These are phyloP conservation scores for Halisarca cf. caerulea DNA, from an alignment of 37 sponge, comb jelly and placozoan genomes.

Conservation along the genomic window DNA sequence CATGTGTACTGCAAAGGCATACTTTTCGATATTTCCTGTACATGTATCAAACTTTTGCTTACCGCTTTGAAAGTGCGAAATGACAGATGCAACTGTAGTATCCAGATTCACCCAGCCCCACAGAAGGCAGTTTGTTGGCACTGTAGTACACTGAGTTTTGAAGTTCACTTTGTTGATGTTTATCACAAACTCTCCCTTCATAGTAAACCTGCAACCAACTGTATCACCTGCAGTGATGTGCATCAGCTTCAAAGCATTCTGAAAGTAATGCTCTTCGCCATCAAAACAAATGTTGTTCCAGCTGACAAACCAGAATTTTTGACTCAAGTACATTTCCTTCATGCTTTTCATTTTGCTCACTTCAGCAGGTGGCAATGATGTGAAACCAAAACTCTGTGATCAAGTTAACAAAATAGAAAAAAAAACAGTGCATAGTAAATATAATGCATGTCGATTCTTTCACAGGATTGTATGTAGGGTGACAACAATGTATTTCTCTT, in stretches of 20 bases:
- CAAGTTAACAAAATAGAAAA: background rate
- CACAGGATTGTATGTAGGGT: too few species aligned
- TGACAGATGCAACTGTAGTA: background rate
- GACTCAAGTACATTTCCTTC: background rate
- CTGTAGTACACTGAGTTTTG: too few species aligned
- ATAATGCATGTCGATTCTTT: too few species aligned
- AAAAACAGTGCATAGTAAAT: too few species aligned
- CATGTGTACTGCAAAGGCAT: too few species aligned
- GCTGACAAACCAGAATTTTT: background rate
- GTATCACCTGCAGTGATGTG: background rate
- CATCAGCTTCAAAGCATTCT: background rate
- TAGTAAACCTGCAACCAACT: constrained; percentile 2
- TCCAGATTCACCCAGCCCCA: constrained; percentile 16
- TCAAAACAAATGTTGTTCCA: background rate
- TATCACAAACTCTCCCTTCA: background rate
- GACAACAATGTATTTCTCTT: too few species aligned
- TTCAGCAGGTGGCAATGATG: background rate
- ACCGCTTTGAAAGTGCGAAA: background rate
- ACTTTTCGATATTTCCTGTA: background rate
- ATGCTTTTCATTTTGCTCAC: background rate
- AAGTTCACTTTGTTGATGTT: background rate
- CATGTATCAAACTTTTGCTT: too few species aligned
- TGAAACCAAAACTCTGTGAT: constrained; percentile 10
- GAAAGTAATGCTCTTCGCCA: background rate
- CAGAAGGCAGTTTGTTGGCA: background rate